A percentile compares a stretch with the other conserved stretches of the same genome.
phyloP scores from a whole-genome alignment of 2,888 invertebrate species.

The Conops quadrifasciatus region DNA sequence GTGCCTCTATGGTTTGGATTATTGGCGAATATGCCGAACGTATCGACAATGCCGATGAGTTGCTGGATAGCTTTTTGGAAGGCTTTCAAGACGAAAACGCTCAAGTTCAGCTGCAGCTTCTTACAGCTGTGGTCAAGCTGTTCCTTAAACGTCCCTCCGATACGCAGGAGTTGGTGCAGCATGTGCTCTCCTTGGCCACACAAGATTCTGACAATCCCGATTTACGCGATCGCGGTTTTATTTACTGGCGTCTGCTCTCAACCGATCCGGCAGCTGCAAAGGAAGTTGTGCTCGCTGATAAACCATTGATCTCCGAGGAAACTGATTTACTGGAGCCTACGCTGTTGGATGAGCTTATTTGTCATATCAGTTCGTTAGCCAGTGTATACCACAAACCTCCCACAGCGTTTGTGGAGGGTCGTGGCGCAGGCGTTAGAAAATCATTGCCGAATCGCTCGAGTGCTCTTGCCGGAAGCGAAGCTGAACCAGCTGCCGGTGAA shows the following conservation, averaged over 20 bases:
- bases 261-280: conserved; percentile 99
- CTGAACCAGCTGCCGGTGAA: conserved; percentile 56
- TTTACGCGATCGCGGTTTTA: conserved; percentile 96
- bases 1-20: conserved; percentile 97
- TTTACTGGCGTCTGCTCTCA: conserved; percentile 97
- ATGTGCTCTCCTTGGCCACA: conserved; percentile 87
- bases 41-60: conserved; percentile 98
- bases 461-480: conserved; percentile 49
- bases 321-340: conserved; percentile 98
- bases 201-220: conserved; percentile 98
- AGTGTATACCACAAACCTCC: conserved; percentile 99
- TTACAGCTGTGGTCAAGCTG: conserved; percentile 98
- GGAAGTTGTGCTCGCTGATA: conserved; percentile 98
- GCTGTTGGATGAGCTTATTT: conserved; percentile 95
- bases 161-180: conserved; percentile 98
- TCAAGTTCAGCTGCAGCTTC: conserved; percentile 93
- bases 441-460: conserved; percentile 76
- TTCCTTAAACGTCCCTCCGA: conserved; percentile 98
- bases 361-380: conserved; percentile 97
- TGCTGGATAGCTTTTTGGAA: conserved; percentile 97
- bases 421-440: conserved; percentile 80
- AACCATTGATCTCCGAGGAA: conserved; percentile 98
- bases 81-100: conserved; percentile 98
- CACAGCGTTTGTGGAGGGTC: conserved; percentile 96
- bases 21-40: conserved; percentile 99